A percentile compares a stretch with the other conserved stretches of the same genome.
These are phyloP conservation scores for Hyles euphorbiae DNA, from an alignment of 1,140 invertebrate genomes.

Conservation along the genomic window DNA sequence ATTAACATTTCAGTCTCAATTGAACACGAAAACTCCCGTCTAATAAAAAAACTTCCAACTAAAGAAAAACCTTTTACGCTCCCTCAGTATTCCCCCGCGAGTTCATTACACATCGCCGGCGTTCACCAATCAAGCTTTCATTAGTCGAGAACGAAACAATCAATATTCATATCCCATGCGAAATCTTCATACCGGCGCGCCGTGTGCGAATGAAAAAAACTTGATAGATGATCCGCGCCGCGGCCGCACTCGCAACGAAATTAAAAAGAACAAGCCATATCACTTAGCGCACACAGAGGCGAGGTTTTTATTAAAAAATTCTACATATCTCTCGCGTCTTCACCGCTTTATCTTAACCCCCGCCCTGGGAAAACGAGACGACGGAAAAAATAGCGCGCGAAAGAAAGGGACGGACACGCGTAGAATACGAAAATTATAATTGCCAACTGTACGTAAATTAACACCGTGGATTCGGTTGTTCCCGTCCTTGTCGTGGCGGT, in stretches of 20 bases:
- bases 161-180: constrained; percentile 73
- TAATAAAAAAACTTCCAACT: constrained; percentile 15
- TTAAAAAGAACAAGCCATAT: constrained; percentile 74
- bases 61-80: constrained; percentile 36
- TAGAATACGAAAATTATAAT: constrained; percentile 71
- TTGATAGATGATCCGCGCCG: constrained; percentile 62
- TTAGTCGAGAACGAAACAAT: constrained; percentile 58
- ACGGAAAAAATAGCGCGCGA: constrained; percentile 46
- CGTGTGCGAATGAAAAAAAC: constrained; percentile 36
- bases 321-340: constrained; percentile 71
- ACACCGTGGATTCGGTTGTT: constrained; percentile 58
- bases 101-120: constrained; percentile 58
- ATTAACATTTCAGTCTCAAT: not conserved
- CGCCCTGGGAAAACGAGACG: constrained; percentile 42
- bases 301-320: constrained; percentile 72
- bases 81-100: constrained; percentile 33
- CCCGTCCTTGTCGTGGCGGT: constrained; percentile 36
- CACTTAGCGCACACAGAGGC: constrained; percentile 71
- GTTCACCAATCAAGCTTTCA: constrained; percentile 67
- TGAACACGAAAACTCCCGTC: constrained; percentile 5
- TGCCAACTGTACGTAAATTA: constrained; percentile 74
- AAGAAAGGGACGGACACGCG: constrained; percentile 51
- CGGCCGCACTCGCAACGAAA: constrained; percentile 62
- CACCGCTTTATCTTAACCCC: constrained; percentile 56
- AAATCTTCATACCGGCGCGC: constrained; percentile 52